Percentiles rank a stretch among this genome's conserved stretches.
Evolutionary conservation across 2,797 vertebrate species (phyloP).

Genomic region (Xyrichtys novacula): DNA sequence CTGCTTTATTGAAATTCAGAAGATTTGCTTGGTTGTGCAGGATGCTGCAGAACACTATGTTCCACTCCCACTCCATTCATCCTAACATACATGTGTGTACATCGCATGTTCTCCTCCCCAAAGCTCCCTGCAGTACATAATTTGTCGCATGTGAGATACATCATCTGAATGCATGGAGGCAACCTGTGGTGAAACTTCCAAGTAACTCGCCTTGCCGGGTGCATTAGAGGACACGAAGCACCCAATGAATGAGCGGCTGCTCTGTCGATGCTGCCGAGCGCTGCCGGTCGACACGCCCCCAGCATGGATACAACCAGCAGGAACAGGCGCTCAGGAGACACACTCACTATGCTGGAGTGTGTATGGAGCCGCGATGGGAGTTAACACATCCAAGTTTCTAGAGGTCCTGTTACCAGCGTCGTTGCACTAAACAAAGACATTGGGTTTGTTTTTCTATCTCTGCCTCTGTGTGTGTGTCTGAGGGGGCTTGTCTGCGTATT

Average conservation of each 20-base stretch:
- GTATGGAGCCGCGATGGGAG: conserved; percentile 85
- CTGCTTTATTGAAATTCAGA: too few relatives aligned
- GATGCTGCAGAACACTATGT: neutral
- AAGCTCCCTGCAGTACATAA: conserved; percentile 13
- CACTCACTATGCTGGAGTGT: conserved; percentile 84
- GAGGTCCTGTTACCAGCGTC: conserved; percentile 68
- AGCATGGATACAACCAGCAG: conserved; percentile 86
- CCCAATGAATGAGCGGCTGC: conserved; percentile 78
- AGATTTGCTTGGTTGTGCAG: neutral
- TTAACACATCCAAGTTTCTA: conserved; percentile 80
- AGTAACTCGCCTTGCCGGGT: conserved; percentile 63
- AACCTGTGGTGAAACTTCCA: conserved; percentile 77
- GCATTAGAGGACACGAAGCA: conserved; percentile 74
- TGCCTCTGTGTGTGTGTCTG: conserved; percentile 11
- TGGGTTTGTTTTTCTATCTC: conserved; percentile 10
- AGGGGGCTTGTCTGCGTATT: conserved; percentile 57
- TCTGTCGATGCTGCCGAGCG: conserved; percentile 88
- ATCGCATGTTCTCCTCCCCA: neutral
- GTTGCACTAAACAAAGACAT: conserved; percentile 71
- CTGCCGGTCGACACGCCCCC: conserved; percentile 90
- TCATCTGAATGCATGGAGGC: conserved; percentile 55
- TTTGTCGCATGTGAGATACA: conserved; percentile 23
- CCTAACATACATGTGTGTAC: neutral
- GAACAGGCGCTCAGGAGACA: conserved; percentile 83
- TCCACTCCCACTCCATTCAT: neutral